These are phyloP conservation scores for Catocala nupta DNA, from an alignment of 2,888 invertebrate genomes.

Conservation along the genomic window DNA sequence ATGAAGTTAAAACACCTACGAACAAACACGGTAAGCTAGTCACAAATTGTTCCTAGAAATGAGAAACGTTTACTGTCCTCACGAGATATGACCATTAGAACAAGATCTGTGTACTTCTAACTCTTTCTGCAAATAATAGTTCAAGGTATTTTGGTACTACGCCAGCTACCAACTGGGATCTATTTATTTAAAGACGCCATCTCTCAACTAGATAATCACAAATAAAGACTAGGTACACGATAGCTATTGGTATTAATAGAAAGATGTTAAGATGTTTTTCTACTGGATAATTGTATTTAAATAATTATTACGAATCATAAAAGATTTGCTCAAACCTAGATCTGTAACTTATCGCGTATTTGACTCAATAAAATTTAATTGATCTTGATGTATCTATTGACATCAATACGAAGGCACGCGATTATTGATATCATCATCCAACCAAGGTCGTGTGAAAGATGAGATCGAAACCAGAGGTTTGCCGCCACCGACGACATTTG, in stretches of 20 bases:
- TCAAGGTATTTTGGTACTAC: constrained; percentile 43
- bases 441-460: constrained; percentile 74
- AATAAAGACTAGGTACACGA: constrained; percentile 36
- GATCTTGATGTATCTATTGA: neutral
- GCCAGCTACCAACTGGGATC: constrained; percentile 43
- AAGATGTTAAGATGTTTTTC: constrained; percentile 12
- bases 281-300: neutral
- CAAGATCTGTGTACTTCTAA: constrained; percentile 34
- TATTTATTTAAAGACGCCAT: constrained; percentile 48
- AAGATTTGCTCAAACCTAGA: too few species aligned
- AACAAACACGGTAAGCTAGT: constrained; percentile 30
- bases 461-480: constrained; percentile 71
- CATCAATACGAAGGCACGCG: constrained; percentile 26
- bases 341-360: neutral
- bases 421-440: constrained; percentile 58
- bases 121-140: constrained; percentile 22
- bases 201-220: constrained; percentile 56
- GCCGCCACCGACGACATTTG: constrained; percentile 67
- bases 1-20: constrained; percentile 47
- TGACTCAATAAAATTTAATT: neutral
- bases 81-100: constrained; percentile 48
- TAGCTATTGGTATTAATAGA: constrained; percentile 35
- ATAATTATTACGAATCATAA: neutral
- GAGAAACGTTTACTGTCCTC: constrained; percentile 53
- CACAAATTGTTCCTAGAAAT: constrained; percentile 62